Evolutionary conservation across 37 sponge, comb jelly and placozoan genomes (phyloP).

Genomic region (Lycopodina hypogea): DNA sequence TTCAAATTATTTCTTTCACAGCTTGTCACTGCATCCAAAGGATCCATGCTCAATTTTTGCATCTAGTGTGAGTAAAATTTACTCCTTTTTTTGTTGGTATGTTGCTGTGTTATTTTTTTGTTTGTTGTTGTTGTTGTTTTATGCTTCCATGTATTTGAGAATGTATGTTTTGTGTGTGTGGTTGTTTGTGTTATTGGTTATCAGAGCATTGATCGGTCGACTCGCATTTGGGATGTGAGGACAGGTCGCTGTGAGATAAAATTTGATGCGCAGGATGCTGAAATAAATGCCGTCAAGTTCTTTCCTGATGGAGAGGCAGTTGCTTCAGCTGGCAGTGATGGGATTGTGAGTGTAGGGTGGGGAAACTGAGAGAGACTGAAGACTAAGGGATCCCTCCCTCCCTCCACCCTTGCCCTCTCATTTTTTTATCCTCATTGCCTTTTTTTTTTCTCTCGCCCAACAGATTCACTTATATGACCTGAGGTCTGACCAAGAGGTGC

Average conservation of each 20-base stretch:
- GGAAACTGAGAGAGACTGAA: not conserved
- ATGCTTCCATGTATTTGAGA: not conserved
- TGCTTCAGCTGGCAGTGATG: constrained; percentile 72
- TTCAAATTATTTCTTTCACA: not conserved
- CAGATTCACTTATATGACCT: constrained; percentile 85
- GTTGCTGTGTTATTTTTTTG: too few species aligned
- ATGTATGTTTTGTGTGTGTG: not conserved
- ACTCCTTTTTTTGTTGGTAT: not conserved
- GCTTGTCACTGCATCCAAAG: constrained; percentile 34
- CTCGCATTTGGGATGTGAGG: constrained; percentile 74
- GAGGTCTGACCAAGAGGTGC: constrained; percentile 80
- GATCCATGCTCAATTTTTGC: constrained; percentile 56
- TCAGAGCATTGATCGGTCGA: constrained; percentile 53
- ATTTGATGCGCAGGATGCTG: constrained; percentile 52
- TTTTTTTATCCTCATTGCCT: not conserved
- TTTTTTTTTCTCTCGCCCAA: not conserved
- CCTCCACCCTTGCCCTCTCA: not conserved
- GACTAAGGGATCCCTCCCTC: not conserved
- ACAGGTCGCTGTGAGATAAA: constrained; percentile 70
- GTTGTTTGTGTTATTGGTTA: not conserved
- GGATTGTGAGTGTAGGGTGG: constrained; percentile 60
- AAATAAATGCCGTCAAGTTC: constrained; percentile 70
- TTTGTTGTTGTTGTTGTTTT: not conserved
- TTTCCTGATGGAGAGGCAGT: constrained; percentile 79
- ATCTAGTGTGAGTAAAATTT: constrained; percentile 35